Evolutionary conservation across 1,140 invertebrate genomes (phyloP).

Genomic region (Colletes latitarsis): DNA sequence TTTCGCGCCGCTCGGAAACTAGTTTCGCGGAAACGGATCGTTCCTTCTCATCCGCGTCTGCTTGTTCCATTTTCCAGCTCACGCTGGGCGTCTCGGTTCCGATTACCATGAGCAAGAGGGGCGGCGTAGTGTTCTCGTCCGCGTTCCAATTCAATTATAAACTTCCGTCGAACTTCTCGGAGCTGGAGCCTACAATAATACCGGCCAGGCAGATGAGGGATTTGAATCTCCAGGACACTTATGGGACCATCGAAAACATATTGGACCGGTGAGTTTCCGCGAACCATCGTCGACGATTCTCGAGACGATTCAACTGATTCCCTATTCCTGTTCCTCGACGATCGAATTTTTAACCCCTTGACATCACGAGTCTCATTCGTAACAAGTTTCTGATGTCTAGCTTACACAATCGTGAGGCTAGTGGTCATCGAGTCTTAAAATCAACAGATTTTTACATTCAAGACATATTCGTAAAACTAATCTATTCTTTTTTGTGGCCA

Average conservation of each 20-base stretch:
- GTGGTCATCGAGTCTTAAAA: too few species aligned
- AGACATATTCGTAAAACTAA: too few species aligned
- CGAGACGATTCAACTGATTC: too few species aligned
- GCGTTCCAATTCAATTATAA: constrained; percentile 78
- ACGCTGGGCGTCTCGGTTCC: constrained; percentile 75
- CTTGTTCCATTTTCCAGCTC: constrained; percentile 66
- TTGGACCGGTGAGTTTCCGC: constrained; percentile 73
- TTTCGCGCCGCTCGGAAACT: constrained; percentile 9
- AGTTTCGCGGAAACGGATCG: constrained; percentile 6
- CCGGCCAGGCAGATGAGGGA: constrained; percentile 68
- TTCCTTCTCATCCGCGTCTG: neutral
- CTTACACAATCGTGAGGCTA: too few species aligned
- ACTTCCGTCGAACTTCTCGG: constrained; percentile 76
- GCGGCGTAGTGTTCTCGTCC: constrained; percentile 69
- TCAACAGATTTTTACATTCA: too few species aligned
- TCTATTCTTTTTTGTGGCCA: too few species aligned
- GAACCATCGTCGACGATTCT: neutral
- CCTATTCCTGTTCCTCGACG: too few species aligned
- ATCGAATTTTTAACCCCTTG: too few species aligned
- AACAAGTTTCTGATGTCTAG: too few species aligned
- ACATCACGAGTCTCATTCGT: too few species aligned
- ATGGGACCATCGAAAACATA: constrained; percentile 71
- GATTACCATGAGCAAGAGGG: constrained; percentile 71
- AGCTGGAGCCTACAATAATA: constrained; percentile 73
- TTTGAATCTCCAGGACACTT: constrained; percentile 73